Base-by-base conservation (phyloP, 2,888 invertebrate genomes). In the Tachina grossa region DNA sequence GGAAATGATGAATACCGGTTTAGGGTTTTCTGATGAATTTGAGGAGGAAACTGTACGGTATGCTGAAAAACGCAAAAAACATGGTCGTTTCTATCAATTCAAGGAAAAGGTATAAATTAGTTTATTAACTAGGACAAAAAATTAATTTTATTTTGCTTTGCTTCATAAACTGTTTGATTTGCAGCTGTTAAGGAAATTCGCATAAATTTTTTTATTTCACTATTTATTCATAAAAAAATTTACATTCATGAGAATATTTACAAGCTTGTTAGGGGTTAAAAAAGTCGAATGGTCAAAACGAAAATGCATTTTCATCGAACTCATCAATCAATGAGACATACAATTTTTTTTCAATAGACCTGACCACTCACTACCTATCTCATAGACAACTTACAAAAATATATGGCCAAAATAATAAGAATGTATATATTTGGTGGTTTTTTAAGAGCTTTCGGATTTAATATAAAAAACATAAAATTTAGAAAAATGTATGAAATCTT, bases 1-100 rank as follows among this genome's bases (percentile, higher is more conserved):
- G 88, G 96, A 97, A 88, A 95, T 98, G 94, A 94, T 99, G 87
- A 98, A 98, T 92, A 96, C 96, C n/a, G 98, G 99, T 0, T 94
- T 96, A 82, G 97, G 98, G 0, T 97, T 98, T 92, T 96, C 96
- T 49, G 99, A 99, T 92, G 97, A 98, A 91, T 99, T 99, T 93
- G 99, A 99, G 93, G 94, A 96, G 90, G 98, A 99, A 93, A 96
- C 95, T 81, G 96, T 75, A 91, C 94, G 90, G 90, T 93, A 92
- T 90, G 93, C 89, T 90, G 93, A 92, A 91, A 94, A 88, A 92
- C 93, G 89, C 93, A 94, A 77, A 93, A 94, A 92, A 92, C 91
- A 91, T 43, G 90, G 92, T 22, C 91, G 92, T 68, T 92, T 93
- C 78, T 97, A 96, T 92, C 97, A 98, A 89, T 96, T 98, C 13